phyloP scores from a whole-genome alignment of 2,797 vertebrate species.

The Pseudotriccus pelzelni region DNA sequence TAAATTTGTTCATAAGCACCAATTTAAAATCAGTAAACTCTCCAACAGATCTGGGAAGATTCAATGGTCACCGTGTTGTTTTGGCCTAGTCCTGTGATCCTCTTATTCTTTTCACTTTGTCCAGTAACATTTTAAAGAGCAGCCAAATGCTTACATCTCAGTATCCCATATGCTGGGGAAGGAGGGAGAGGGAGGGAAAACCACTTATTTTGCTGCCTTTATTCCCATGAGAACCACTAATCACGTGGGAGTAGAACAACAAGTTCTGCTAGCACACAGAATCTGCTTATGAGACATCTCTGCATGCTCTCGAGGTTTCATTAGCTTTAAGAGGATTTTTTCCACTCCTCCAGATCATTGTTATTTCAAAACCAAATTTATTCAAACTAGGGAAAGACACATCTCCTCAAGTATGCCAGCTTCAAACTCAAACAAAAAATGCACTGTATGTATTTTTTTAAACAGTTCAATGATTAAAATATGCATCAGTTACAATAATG shows the following conservation, averaged over 20 bases:
- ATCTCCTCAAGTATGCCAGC: constrained; percentile 2
- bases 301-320: constrained; percentile 61
- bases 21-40: not conserved
- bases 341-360: constrained; percentile 56
- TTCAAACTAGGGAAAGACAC: constrained; percentile 36
- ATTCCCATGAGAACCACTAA: constrained; percentile 55
- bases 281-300: constrained; percentile 56
- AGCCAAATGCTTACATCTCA: not conserved
- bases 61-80: not conserved
- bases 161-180: not conserved
- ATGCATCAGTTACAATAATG: not conserved
- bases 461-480: not conserved
- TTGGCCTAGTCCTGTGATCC: not conserved
- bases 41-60: not conserved
- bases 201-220: constrained; percentile 18
- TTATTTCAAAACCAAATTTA: constrained; percentile 66
- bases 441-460: not conserved
- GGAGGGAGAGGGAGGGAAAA: not conserved
- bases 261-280: constrained; percentile 58
- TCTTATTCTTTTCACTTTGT: not conserved
- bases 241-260: constrained; percentile 66
- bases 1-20: not conserved
- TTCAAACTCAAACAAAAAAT: constrained; percentile 20
- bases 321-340: constrained; percentile 53
- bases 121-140: not conserved